A percentile compares a stretch with the other conserved stretches of the same genome.
phyloP scores from a whole-genome alignment of 2,888 invertebrate genomes.

The Frankliniella intonsa region DNA sequence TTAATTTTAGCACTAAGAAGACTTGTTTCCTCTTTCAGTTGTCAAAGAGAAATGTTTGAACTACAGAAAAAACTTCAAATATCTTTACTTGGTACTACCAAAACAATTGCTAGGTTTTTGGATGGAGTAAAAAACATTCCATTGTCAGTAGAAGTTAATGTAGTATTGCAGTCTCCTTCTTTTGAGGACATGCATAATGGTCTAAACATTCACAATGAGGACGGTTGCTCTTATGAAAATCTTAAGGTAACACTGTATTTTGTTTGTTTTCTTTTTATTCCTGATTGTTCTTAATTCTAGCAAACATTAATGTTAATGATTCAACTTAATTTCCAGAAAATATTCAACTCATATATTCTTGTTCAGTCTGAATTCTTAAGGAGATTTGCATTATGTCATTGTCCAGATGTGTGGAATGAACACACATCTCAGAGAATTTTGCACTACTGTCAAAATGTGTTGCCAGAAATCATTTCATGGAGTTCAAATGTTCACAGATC shows the following conservation, averaged over 20 bases:
- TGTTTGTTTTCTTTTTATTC: not conserved
- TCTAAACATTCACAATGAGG: not conserved
- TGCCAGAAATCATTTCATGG: not conserved
- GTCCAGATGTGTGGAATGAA: not conserved
- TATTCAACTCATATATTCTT: not conserved
- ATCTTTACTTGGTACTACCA: not conserved
- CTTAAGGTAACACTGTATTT: not conserved
- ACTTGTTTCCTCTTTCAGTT: not conserved
- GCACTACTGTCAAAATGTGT: not conserved
- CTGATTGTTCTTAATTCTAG: not conserved
- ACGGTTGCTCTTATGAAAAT: not conserved
- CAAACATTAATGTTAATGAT: not conserved
- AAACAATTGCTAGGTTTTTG: not conserved
- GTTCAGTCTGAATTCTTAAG: slow-evolving; percentile 5
- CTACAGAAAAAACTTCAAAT: not conserved
- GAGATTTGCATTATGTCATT: not conserved
- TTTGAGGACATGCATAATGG: not conserved
- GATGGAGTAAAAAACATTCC: not conserved
- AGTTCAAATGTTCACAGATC: not conserved
- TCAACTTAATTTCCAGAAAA: not conserved
- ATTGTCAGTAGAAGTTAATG: not conserved
- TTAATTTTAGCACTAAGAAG: not conserved
- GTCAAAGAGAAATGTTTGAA: not conserved
- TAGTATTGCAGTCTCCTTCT: not conserved
- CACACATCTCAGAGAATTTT: not conserved